A percentile compares a stretch with the other conserved stretches of the same genome.
phyloP scores from a whole-genome alignment of 1,140 invertebrate species.

The Doryteuthis pealeii region DNA sequence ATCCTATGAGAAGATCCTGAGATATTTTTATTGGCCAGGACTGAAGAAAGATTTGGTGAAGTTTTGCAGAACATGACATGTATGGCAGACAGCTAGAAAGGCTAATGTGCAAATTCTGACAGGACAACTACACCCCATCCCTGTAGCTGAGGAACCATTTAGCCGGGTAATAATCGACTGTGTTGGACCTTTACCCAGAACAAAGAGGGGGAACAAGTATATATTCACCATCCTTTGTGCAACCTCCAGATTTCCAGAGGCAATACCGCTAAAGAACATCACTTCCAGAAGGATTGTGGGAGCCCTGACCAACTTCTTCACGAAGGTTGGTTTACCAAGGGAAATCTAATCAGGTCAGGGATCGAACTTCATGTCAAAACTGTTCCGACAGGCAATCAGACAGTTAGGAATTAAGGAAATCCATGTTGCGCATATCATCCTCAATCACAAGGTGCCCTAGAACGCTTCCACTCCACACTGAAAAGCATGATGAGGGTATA shows the following conservation, averaged over 20 bases:
- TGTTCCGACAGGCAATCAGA: not conserved
- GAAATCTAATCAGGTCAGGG: not conserved
- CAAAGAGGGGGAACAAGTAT: no score
- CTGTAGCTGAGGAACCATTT: not conserved
- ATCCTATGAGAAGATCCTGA: no score
- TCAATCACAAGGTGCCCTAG: conserved; percentile 15
- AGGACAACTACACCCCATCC: not conserved
- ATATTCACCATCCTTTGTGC: not conserved
- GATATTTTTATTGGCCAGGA: no score
- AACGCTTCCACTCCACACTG: conserved; percentile 10
- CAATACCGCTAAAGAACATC: not conserved
- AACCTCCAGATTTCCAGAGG: not conserved
- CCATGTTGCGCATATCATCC: conserved; percentile 8
- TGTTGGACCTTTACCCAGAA: not conserved
- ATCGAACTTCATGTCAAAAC: conserved; percentile 14
- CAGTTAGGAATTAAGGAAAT: conserved; percentile 7
- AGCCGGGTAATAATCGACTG: not conserved
- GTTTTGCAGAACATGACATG: no score
- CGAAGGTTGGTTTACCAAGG: not conserved
- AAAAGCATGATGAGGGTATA: conserved; percentile 9
- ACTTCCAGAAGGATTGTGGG: no score
- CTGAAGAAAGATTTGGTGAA: no score
- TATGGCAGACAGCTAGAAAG: no score
- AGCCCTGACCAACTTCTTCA: not conserved
- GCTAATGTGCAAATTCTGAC: no score